These are phyloP conservation scores for Poecilobothrus nobilitatus DNA, from an alignment of 2,888 invertebrate genomes.

Conservation along the genomic window DNA sequence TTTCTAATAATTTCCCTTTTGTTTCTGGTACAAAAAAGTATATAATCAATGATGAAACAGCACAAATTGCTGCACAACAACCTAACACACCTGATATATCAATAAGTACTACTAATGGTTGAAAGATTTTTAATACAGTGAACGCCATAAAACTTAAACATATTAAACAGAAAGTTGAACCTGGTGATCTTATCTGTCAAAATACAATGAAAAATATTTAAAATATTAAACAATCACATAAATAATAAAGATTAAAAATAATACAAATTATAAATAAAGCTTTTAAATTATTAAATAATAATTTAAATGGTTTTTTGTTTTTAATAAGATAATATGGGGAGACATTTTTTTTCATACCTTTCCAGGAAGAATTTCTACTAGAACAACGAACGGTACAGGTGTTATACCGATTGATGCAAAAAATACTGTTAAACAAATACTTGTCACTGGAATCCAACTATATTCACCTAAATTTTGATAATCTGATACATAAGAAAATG, in stretches of 20 bases:
- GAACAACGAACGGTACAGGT: conserved; percentile 23
- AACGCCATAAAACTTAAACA: conserved; percentile 1
- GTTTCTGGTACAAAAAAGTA: background rate
- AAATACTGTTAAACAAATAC: conserved; percentile 9
- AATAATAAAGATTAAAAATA: no score
- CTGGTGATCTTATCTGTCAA: background rate
- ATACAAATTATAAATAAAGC: no score
- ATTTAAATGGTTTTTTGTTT: background rate
- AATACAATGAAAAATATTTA: background rate
- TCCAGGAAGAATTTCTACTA: conserved; percentile 23
- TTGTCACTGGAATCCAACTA: conserved; percentile 23
- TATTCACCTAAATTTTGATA: conserved; percentile 17
- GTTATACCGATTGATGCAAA: conserved; percentile 20
- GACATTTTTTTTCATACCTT: conserved; percentile 17
- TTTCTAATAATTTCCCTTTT: background rate
- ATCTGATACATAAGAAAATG: conserved; percentile 17
- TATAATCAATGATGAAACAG: background rate
- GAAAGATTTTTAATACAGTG: background rate
- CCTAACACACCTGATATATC: background rate
- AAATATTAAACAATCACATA: no score
- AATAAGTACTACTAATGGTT: background rate
- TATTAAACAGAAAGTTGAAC: background rate
- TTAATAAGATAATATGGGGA: background rate
- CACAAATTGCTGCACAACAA: background rate
- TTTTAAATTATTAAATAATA: background rate